Conservation (phyloP, 2,888 invertebrate species). For the Protonemura montana region DNA sequence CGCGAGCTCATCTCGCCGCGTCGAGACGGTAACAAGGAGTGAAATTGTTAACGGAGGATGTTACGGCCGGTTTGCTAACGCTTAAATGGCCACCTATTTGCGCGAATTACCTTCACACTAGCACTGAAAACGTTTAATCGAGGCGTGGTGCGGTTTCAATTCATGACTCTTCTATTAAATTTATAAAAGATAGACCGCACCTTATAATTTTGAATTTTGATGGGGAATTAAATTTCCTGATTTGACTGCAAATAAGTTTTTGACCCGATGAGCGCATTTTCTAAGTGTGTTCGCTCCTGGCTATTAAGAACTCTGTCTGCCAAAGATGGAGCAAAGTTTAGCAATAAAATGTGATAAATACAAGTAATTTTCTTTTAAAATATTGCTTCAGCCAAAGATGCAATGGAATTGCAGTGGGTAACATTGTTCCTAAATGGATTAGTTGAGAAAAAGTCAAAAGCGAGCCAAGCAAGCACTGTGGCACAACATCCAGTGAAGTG, state of each 20-base stretch:
- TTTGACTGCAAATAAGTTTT: background rate
- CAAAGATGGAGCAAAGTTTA: background rate
- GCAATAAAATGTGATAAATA: conserved; percentile 7
- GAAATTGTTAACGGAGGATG: background rate
- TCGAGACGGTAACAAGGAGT: background rate
- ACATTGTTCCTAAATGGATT: background rate
- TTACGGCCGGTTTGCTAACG: background rate
- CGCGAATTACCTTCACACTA: background rate
- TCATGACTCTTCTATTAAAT: background rate
- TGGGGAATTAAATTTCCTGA: background rate
- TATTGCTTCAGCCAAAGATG: background rate
- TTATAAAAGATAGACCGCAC: background rate
- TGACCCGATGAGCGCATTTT: background rate
- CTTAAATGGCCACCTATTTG: background rate
- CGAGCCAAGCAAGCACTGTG: background rate
- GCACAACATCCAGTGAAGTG: background rate
- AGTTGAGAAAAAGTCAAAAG: background rate
- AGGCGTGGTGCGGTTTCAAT: background rate
- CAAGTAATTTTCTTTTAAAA: background rate
- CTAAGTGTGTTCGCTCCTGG: background rate
- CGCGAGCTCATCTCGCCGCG: background rate
- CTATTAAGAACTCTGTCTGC: background rate
- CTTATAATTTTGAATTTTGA: background rate
- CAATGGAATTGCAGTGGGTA: background rate
- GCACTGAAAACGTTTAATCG: background rate